Percentiles rank a stretch among this genome's conserved stretches.
phyloP scores from a whole-genome alignment of 1,140 invertebrate species.

The Drosophila repletoides region DNA sequence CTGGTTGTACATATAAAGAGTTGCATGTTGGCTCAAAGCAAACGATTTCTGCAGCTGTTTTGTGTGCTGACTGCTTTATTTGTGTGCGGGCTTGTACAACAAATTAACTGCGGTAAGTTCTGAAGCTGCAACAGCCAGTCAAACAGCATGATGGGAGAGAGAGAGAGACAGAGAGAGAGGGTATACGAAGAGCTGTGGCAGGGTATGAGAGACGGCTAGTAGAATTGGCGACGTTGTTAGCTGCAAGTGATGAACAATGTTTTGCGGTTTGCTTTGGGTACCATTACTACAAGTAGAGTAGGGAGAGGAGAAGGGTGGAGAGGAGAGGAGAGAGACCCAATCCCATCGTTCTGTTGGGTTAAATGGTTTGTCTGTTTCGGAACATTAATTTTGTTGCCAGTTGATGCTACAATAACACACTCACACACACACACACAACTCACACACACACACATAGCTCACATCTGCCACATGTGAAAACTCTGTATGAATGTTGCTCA shows the following conservation, averaged over 20 bases:
- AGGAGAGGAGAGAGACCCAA: too few relatives aligned
- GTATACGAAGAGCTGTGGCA: background rate
- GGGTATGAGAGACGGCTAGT: background rate
- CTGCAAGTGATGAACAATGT: constrained; percentile 60
- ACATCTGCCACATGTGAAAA: background rate
- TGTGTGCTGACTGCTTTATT: constrained; percentile 65
- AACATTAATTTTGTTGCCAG: constrained; percentile 47
- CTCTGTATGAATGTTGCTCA: constrained; percentile 8
- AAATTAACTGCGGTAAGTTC: constrained; percentile 70
- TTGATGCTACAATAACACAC: background rate
- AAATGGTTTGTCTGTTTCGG: constrained; percentile 49
- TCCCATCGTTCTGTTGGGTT: constrained; percentile 29
- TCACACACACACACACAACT: background rate
- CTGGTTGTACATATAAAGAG: constrained; percentile 51
- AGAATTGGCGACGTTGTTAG: constrained; percentile 54
- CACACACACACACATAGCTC: background rate
- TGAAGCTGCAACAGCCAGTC: constrained; percentile 11
- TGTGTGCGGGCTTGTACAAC: constrained; percentile 73
- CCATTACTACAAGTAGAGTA: too few relatives aligned
- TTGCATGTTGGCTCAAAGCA: constrained; percentile 73
- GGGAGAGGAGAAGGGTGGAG: too few relatives aligned
- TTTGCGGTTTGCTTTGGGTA: constrained; percentile 49
- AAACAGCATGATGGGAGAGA: background rate
- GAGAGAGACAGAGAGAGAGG: background rate
- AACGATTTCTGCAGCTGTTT: constrained; percentile 56